Evolutionary conservation across 1,140 invertebrate genomes (phyloP), one percentile per base, ranked within the genome.

Genomic region (Lycorma delicatula): DNA sequence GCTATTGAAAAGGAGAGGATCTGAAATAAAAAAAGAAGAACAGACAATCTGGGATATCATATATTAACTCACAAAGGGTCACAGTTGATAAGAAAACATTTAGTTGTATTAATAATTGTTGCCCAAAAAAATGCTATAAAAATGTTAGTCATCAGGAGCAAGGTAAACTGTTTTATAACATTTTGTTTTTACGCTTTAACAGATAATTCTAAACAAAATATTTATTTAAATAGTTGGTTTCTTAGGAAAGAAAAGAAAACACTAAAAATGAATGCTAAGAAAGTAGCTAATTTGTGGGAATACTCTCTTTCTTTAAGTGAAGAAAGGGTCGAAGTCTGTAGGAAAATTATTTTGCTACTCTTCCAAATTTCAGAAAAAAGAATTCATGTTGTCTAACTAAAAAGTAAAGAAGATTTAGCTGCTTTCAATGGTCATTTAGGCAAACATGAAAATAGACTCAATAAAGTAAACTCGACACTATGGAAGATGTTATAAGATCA

Each of bases 361-460:
- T 56, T 27, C 13, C 20, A 52, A 27, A 56, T 56, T 28, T 26
- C 38, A 25, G 22, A 12, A 25, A 27, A 28, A 50, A 9, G 55
- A 25, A 5, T 56, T 9, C 41, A 46, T 3, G 52, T 46, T 5
- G 52, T 56, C 27, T 46, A 56, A 51, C 6, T 3, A 18, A 56
- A 56, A 22, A 22, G 54, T 9, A 47, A 46, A 48, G 16, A 47
- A 18, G 55, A 46, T 11, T 54, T 7, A 13, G 27, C 28, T 2
- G 28, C 20, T 34, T 34, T 56, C 13, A 46, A 47, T 5, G 55
- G 52, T 25, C 20, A 25, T 54, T 3, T 47, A 9, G 55, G 55
- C 4, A 4, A 13, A 7, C 55, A 51, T 22, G 44, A 18, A 3
- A 56, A 51, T 25, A 46, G 46, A 7, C 46, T 25, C 4, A 48